phyloP scores from a whole-genome alignment of 2,888 invertebrate genomes.

The Euphydryas editha region DNA sequence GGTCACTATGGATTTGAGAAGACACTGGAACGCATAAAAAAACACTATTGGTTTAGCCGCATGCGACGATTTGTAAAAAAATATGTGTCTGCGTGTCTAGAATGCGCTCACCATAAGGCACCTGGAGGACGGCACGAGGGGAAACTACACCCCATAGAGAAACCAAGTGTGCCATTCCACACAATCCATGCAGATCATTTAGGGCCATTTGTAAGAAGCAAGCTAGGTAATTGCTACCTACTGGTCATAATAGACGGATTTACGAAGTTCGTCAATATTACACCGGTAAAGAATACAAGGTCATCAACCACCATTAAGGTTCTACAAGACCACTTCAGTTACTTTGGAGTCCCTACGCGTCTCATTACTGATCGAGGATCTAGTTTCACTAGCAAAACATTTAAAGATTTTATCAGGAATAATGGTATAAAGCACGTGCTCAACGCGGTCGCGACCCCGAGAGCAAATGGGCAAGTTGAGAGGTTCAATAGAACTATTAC shows the following conservation, averaged over 20 bases:
- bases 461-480: constrained; percentile 52
- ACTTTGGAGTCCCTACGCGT: constrained; percentile 35
- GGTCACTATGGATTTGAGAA: constrained; percentile 42
- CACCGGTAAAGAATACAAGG: constrained; percentile 40
- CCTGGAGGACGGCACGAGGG: constrained; percentile 37
- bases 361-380: too few relatives aligned
- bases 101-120: constrained; percentile 40
- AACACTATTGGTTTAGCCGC: constrained; percentile 45
- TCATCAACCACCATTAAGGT: constrained; percentile 15
- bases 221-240: constrained; percentile 21
- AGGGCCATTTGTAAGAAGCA: constrained; percentile 36
- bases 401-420: background rate
- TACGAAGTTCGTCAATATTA: constrained; percentile 40
- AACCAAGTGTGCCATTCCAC: constrained; percentile 41
- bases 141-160: constrained; percentile 42
- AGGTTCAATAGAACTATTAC: background rate
- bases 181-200: constrained; percentile 47
- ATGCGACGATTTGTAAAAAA: constrained; percentile 44
- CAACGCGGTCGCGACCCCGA: background rate
- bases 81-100: constrained; percentile 40
- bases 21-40: constrained; percentile 36
- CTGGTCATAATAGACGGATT: constrained; percentile 41
- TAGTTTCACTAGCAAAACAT: too few relatives aligned
- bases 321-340: constrained; percentile 32
- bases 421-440: background rate